Evolutionary conservation across 2,113 vertebrate genomes (phyloP).

Genomic region (Zingel zingel): DNA sequence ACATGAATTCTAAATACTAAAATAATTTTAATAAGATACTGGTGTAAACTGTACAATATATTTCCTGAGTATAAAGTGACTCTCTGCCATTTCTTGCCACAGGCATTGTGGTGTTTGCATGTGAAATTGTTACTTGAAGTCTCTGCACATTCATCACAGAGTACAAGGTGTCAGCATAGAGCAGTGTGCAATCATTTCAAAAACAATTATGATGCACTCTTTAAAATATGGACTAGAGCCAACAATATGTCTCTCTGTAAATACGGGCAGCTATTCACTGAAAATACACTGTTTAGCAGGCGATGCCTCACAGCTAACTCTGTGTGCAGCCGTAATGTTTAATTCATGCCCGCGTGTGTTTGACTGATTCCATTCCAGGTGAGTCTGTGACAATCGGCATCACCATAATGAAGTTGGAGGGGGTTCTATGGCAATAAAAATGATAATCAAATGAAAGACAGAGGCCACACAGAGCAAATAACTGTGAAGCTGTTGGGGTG

Average conservation of each 20-base stretch:
- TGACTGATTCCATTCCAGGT: constrained; percentile 64
- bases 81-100: background rate
- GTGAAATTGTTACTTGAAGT: background rate
- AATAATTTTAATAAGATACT: background rate
- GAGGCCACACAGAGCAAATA: constrained; percentile 65
- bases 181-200: constrained; percentile 32
- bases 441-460: constrained; percentile 74
- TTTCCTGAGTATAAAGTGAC: background rate
- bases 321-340: constrained; percentile 61
- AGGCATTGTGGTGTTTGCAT: background rate
- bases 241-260: constrained; percentile 30
- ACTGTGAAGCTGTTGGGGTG: constrained; percentile 32
- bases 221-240: constrained; percentile 28
- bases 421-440: constrained; percentile 72
- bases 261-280: constrained; percentile 22
- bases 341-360: constrained; percentile 69
- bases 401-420: constrained; percentile 63
- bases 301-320: constrained; percentile 38
- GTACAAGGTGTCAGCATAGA: background rate
- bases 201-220: constrained; percentile 35
- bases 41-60: background rate
- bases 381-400: constrained; percentile 46
- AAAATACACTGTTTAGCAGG: constrained; percentile 45
- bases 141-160: background rate
- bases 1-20: background rate